These are phyloP conservation scores for Coregonus suidteri DNA, from an alignment of 2,797 vertebrate species.

Conservation along the genomic window DNA sequence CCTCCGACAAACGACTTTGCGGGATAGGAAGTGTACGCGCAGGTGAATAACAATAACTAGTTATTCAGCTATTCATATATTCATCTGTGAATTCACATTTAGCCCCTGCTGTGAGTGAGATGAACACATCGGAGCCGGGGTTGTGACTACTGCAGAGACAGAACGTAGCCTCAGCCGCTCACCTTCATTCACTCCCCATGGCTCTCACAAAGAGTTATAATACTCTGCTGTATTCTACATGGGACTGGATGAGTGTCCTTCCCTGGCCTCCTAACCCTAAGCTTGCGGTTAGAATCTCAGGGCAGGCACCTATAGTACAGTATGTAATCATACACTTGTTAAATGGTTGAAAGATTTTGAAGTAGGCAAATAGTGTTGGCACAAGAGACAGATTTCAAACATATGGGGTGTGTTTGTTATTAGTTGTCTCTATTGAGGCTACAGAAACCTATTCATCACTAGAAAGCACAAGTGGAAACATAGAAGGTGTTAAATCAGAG, in stretches of 20 bases:
- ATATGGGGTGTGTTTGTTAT: neutral
- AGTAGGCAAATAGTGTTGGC: neutral
- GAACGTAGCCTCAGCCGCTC: conserved; percentile 37
- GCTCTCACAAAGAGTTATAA: neutral
- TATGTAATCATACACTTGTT: neutral
- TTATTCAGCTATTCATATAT: conserved; percentile 78
- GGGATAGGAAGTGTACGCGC: conserved; percentile 63
- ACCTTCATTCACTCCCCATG: conserved; percentile 42
- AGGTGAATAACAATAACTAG: conserved; percentile 75
- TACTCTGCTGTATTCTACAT: neutral
- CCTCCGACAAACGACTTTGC: conserved; percentile 68
- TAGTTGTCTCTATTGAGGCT: neutral
- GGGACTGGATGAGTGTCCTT: neutral
- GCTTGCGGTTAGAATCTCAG: neutral
- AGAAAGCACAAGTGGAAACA: neutral
- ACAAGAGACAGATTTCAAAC: neutral
- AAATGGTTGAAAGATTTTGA: neutral
- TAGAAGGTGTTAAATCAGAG: neutral
- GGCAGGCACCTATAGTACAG: neutral
- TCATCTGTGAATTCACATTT: conserved; percentile 77
- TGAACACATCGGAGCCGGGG: conserved; percentile 63
- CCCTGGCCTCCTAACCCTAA: neutral
- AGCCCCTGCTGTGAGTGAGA: conserved; percentile 73
- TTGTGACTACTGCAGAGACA: neutral
- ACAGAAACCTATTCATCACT: neutral